These are phyloP conservation scores for Gibbula magus DNA, from an alignment of 2,888 invertebrate species.

Conservation along the genomic window DNA sequence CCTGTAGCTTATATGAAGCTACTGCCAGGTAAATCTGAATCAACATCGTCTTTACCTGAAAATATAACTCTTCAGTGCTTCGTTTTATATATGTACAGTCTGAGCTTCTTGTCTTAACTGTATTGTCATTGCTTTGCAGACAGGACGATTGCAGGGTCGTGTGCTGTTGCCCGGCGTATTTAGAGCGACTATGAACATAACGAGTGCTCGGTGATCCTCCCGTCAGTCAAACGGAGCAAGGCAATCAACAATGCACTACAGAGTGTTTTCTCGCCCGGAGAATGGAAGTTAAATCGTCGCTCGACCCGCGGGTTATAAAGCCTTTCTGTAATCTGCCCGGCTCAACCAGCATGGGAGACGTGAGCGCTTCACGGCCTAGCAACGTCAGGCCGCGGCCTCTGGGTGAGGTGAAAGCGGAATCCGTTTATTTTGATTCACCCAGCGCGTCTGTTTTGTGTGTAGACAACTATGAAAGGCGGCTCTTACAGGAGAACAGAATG, in stretches of 20 bases:
- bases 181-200: too few species aligned
- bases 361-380: slow-evolving; percentile 11
- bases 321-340: background rate
- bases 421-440: slow-evolving; percentile 22
- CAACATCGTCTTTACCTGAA: too few species aligned
- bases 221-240: too few species aligned
- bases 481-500: background rate
- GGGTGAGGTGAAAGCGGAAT: slow-evolving; percentile 25
- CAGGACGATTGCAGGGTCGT: too few species aligned
- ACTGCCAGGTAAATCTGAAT: too few species aligned
- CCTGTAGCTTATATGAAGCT: too few species aligned
- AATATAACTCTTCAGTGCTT: too few species aligned
- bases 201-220: too few species aligned
- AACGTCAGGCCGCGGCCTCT: slow-evolving; percentile 22
- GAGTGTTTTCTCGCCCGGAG: background rate
- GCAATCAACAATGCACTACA: background rate
- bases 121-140: too few species aligned
- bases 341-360: background rate
- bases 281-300: slow-evolving; percentile 9
- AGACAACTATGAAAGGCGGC: background rate
- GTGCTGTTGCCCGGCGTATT: too few species aligned
- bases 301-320: slow-evolving; percentile 5
- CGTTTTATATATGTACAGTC: too few species aligned
- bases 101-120: too few species aligned
- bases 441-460: background rate